Evolutionary conservation across 92 coral and sea anemone species (phyloP), one percentile per base, ranked within the genome.

Genomic region (Parazoanthus swiftii): DNA sequence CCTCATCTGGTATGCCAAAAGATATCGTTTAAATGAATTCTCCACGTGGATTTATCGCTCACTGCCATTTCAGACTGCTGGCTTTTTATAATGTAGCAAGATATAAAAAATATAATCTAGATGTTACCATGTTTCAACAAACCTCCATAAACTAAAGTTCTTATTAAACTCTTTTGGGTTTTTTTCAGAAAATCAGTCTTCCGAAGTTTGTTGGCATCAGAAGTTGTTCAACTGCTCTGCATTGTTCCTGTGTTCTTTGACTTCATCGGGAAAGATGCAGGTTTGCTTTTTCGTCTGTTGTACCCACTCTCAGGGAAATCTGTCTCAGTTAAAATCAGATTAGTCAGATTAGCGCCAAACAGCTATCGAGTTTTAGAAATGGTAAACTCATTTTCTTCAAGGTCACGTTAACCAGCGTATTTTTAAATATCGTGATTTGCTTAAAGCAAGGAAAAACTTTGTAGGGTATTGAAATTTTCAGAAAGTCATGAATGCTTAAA

Each of bases 121-220:
- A 70, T 8, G 35, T 8, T 0, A 26, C 75, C 3, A 25, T 23
- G 4, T 70, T n/a, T 70, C 1, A n/a, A 29, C 33, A 11, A 71
- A 25, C 37, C 37, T 18, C 21, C 38, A 1, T 3, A 33, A 70
- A 23, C 10, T 1, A 38, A 21, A 2, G 2, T 74, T 74, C 46
- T 74, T 74, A 48, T 74, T 26, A 14, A 18, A 21, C 9, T 85
- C 39, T 81, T 76, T 44, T 29, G 33, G 0, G 33, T 3, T 26
- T 46, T 48, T 21, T 80, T 48, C 85, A 96, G 98, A 73, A 94
- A 94, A 86, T 88, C 93, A 76, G 92, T 92, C 9, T 86, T 90
- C 75, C 90, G 98, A 67, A 85, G 96, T 90, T 91, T 96, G 74
- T 89, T 96, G 76, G 98, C 98, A 29, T 92, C 98, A 82, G 98